Evolutionary conservation across 2,113 vertebrate genomes (phyloP), one percentile per base, ranked within the genome.

Genomic region (Beaufortia kweichowensis): DNA sequence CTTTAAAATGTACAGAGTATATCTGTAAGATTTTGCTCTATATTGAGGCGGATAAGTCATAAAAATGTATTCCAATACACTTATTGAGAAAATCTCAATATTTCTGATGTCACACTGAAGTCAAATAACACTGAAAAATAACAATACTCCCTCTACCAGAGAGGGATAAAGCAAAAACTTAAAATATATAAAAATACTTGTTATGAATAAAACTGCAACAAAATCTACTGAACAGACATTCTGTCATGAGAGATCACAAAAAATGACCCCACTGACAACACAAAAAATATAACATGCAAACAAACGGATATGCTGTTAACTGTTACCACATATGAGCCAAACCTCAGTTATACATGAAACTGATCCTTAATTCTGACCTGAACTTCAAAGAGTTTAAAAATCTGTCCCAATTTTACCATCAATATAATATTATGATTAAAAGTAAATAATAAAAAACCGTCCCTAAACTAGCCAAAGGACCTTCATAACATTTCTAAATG

Each of bases 91-190:
- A 71, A 70, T 53, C 19, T 7, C n/a, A 21, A 53, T 48, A 62
- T 15, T 23, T 55, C 21, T 35, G 17, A 46, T 70, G 19, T 73
- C 14, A 46, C 21, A 60, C 19, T 73, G 39, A 57, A 41, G 31
- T 46, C 15, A 60, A 73, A n/a, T n/a, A n/a, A 73, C 43, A 73
- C 70, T 73, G 56, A 43, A 73, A 70, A 46, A 29, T 23, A 69
- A 73, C 33, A 39, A 43, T 19, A 71, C 39, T 15, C 15, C 53
- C 68, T 57, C 68, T 71, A 71, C 68, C 68, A 71, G 53, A 71
- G 68, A 71, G 68, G n/a, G 56, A 43, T 15, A 73, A 46, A 2
- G 56, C 35, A 61, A 73, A 73, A 41, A 24, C 6, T n/a, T 53
- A 21, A 21, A n/a, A 21, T 21, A 41, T 43, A 73, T 46, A 14